phyloP scores from a whole-genome alignment of 2,113 vertebrate genomes.

The Rattus norvegicus region DNA sequence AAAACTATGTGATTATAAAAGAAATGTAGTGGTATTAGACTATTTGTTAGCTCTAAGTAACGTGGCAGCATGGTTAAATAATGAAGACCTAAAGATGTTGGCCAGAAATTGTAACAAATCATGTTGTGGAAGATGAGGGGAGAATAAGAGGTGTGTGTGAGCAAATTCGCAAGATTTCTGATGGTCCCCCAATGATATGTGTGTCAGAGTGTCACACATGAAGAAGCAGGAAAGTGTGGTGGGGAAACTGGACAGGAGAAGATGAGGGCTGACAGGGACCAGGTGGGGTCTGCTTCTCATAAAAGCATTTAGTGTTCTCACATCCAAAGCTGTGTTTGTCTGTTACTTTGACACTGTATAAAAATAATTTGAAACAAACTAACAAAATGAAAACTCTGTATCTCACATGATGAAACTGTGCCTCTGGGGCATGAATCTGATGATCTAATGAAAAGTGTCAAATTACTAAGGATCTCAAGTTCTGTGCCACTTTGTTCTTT shows the following conservation, averaged over 20 bases:
- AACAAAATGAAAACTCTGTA: background rate
- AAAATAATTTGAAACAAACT: conserved; percentile 35
- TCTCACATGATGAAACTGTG: background rate
- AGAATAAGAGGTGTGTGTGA: background rate
- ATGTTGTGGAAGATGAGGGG: background rate
- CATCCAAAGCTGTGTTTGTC: background rate
- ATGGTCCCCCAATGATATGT: background rate
- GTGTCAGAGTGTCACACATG: background rate
- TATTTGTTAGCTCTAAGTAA: background rate
- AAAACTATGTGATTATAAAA: background rate
- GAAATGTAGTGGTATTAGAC: background rate
- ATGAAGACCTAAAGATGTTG: background rate
- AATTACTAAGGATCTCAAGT: background rate
- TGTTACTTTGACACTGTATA: background rate
- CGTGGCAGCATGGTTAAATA: background rate
- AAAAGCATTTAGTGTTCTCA: background rate
- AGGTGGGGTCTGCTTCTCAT: background rate
- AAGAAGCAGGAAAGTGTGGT: background rate
- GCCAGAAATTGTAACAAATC: background rate
- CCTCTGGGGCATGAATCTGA: background rate
- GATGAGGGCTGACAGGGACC: rapidly evolving
- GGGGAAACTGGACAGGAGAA: background rate
- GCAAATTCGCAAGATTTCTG: background rate
- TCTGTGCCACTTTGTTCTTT: background rate
- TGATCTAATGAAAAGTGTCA: background rate